Evolutionary conservation across 23 tunicate genomes (phyloP), one percentile per base, ranked within the genome.

Genomic region (Diplosoma virens): DNA sequence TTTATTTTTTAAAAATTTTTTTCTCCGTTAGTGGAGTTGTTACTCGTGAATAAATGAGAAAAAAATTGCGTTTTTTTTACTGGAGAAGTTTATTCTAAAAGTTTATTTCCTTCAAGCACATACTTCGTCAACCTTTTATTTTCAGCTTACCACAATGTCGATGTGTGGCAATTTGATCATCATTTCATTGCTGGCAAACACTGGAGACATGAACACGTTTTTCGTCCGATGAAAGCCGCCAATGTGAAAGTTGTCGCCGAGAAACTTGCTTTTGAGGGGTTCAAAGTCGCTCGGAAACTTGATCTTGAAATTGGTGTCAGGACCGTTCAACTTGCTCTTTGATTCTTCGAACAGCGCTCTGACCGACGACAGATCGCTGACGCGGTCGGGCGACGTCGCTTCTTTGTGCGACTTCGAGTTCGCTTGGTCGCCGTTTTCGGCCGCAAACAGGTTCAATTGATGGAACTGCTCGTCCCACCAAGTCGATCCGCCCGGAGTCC

Each of bases 401-500:
- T 4, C 24, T 29, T 61, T 35, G 9, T 28, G 6, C 9, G 4
- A 4, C 2, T 7, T 27, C 35, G 9, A 5, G 3, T 29, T 61
- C 14, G 11, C 14, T 7, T 7, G 11, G 50, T 9, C 14, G 17
- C 35, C 35, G 69, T 61, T 29, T 4, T 6, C 20, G 28, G 28
- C 35, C 25, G 35, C 80, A 34, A 79, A 79, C 5, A 71, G 18
- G 27, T 65, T 25, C 6, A 77, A 47, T 1, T 79, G 21, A 32
- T 79, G 86, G 47, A 85, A 79, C 65, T 85, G 86, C 34, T 79
- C 84, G 45, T 85, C 84, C 89, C 89, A 84, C 69, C 73, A 85
- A 1, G 79, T 59, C 17, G 25, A 24, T 16, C 58, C 33, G 23
- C 28, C 84, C 36, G 63, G 36, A n/a, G 55, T 37, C 24, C 75